These are phyloP conservation scores for Hydrotaea diabolus DNA, from an alignment of 2,888 invertebrate species.

Conservation along the genomic window DNA sequence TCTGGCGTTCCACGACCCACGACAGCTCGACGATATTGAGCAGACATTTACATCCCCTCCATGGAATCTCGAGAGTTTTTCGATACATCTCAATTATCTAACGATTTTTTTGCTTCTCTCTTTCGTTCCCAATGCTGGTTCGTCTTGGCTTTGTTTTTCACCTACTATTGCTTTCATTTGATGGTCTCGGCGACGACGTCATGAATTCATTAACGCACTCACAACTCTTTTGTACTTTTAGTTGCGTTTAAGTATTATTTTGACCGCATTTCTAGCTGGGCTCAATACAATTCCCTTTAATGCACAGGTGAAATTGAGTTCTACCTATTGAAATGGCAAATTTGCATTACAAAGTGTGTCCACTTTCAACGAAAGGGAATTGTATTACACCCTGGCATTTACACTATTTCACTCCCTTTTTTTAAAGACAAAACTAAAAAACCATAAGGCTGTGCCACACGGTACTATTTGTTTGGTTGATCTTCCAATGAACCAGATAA, in stretches of 20 bases:
- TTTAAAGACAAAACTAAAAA: no score
- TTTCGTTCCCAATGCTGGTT: conserved; percentile 72
- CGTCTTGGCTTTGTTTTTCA: conserved; percentile 69
- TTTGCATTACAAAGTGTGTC: no score
- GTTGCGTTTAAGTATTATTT: conserved; percentile 37
- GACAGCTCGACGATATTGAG: conserved; percentile 80
- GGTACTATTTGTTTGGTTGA: no score
- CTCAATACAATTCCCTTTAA: no score
- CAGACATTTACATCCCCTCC: conserved; percentile 51
- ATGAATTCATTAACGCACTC: not conserved
- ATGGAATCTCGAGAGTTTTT: conserved; percentile 11
- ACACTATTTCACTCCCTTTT: no score
- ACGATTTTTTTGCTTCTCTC: conserved; percentile 51
- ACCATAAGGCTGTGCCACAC: not conserved
- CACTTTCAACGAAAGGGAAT: no score
- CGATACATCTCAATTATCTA: conserved; percentile 43
- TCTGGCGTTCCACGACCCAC: conserved; percentile 83
- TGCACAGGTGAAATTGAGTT: no score
- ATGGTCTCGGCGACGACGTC: conserved; percentile 68
- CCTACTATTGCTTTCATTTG: conserved; percentile 71
- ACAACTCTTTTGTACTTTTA: not conserved
- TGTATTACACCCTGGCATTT: no score
- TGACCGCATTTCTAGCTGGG: not conserved
- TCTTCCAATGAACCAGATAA: no score
- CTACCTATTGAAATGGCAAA: no score